phyloP scores from a whole-genome alignment of 2,888 invertebrate species.

The Apocheima hispidaria region DNA sequence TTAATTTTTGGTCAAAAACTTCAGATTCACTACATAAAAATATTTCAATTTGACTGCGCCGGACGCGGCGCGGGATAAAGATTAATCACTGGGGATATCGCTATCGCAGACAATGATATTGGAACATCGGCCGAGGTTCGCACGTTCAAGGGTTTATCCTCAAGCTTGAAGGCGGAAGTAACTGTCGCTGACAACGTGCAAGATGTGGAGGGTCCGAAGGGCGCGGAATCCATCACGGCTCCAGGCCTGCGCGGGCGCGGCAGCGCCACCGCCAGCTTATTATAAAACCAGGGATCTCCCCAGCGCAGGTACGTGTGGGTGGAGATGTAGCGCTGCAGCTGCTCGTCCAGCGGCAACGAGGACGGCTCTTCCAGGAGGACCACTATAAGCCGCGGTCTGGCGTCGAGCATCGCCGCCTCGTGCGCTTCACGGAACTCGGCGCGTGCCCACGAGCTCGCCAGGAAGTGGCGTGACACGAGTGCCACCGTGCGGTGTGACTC shows the following conservation, averaged over 20 bases:
- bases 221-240: background rate
- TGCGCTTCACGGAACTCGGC: conserved; percentile 1
- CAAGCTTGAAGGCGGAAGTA: background rate
- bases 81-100: no score
- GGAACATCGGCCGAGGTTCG: background rate
- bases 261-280: conserved; percentile 9
- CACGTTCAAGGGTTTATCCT: background rate
- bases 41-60: background rate
- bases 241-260: background rate
- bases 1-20: no score
- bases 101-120: background rate
- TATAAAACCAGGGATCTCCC: conserved; percentile 3
- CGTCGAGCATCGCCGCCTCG: background rate
- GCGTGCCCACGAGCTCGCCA: conserved; percentile 2
- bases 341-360: background rate
- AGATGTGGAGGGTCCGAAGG: background rate
- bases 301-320: conserved; percentile 7
- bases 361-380: conserved; percentile 2
- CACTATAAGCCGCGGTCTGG: background rate
- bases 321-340: conserved; percentile 7
- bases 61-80: background rate
- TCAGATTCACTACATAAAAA: no score
- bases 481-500: conserved; percentile 3
- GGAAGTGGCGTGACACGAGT: conserved; percentile 4
- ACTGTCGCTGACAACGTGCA: background rate